Evolutionary conservation across 2,888 invertebrate genomes (phyloP), one percentile per base, ranked within the genome.

Genomic region (Gymnoscelis rufifasciata): DNA sequence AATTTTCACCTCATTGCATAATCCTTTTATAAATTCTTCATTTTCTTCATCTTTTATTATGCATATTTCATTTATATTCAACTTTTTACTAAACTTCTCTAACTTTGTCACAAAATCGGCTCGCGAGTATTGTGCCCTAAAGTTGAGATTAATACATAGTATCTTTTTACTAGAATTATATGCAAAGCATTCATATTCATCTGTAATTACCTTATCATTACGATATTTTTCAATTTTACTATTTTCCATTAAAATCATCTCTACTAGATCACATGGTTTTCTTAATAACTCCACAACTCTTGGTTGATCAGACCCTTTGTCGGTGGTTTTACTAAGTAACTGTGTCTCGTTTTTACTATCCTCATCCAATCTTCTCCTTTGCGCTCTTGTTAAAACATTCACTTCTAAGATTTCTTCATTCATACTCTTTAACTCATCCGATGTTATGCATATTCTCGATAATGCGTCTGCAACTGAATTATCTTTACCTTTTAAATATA

Each of bases 301-400:
- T 26, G 53, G 52, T 47, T 57, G 56, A 52, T 52, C 56, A 52
- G 41, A 14, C 54, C 54, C 13, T 24, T 51, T 11, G 40, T 52
- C 43, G 1, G 33, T 38, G 15, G 38, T 1, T 30, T 7, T 42
- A 51, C 27, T 51, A 51, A 10, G 38, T 31, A 38, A 41, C 19
- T 1, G 19, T 15, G 19, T 24, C 15, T 37, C 23, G 8, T 31
- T 26, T 35, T n/a, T 15, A 26, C 10, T 28, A n/a, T 28, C n/a
- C 10, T 28, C 10, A n/a, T 28, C 27, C 10, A 28, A n/a, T 28
- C 27, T 8, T 28, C 10, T 28, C 27, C 10, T 28, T 23, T 43
- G 29, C 24, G 15, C 37, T 23, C 45, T 24, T 1, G 47, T 53
- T 14, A 42, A 28, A 5, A 43, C 38, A 5, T 6, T 11, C 26